Evolutionary conservation across 2,888 invertebrate genomes (phyloP), one percentile per base, ranked within the genome.

Genomic region (Ctena decussata): DNA sequence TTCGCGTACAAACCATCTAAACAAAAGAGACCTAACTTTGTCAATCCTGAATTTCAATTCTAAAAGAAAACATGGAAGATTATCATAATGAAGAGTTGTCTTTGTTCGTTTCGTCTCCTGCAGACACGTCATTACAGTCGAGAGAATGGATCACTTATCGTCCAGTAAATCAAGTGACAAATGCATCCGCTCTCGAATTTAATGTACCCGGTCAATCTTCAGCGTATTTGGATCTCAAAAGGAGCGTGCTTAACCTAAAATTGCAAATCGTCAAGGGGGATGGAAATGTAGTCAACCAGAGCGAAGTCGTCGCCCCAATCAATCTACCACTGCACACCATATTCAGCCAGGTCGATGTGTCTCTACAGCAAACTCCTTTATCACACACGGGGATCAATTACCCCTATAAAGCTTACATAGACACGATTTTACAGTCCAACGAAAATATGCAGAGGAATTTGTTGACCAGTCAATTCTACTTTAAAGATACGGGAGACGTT

Each of bases 381-480:
- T 72, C 83, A 6, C 27, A 79, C 30, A 65, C 69, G 12, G 86
- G 81, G 37, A 78, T 73, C 21, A 80, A 85, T 46, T 89, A 86
- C 65, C 74, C 86, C 12, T 85, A 81, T 78, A 89, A 89, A 77
- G 80, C 79, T 60, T 85, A 85, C 72, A 80, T 89, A 41, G 86
- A 85, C 41, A 86, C 83, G 30, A 76, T 89, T 15, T 41, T 86
- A 21, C 44, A 80, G 18, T 74, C 80, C 11, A 80, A 79, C n/a
- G 21, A 21, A 30, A 57, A 24, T 21, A n/a, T 32, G 0, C 73
- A 72, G 39, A n/a, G 60, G 12, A 71, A 21, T 18, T 18, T 77
- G 1, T 46, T 80, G 3, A 44, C 27, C 8, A 60, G 74, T 32
- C 80, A 83, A 37, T 27, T 80, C 18, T 87, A 85, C 53, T 78